Base-by-base conservation (phyloP, 2,888 invertebrate genomes). In the Timandra comae region DNA sequence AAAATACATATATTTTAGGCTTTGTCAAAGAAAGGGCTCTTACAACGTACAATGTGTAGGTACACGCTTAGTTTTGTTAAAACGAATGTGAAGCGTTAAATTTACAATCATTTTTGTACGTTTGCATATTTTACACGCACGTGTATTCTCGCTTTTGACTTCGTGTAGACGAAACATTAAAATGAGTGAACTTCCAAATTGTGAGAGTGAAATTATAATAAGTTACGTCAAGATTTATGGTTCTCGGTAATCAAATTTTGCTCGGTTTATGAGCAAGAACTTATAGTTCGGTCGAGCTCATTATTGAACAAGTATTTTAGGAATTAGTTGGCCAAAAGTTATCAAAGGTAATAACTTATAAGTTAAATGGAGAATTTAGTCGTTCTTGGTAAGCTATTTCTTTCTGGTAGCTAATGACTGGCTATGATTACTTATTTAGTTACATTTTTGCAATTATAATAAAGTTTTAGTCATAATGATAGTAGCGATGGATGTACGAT, bases 171-270 rank as follows among this genome's bases (percentile, higher is more conserved):
- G 20, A 39, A 32, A 36, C 36, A 43, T 36, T 35, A 40, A 39
- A 40, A 33, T 30, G 26, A 37, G 38, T 37, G 30, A 41, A 39
- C 30, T 41, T 38, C 33, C 26, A 31, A 38, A 36, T 28, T 36
- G 30, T 35, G 23, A 30, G 34, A 38, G 34, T 44, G 30, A 36
- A 33, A 41, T 41, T 35, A 41, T 36, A 41, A 40, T 31, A 40
- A 40, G 34, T 38, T 34, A 27, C 27, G 5, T 32, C 26, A 34
- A 35, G 34, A 44, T 39, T 36, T 30, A 41, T 30, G 33, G 24
- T 10, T 33, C 32, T 27, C 25, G 37, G 36, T 33, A 29, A 31
- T 35, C 33, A 44, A 35, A 30, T 39, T 22, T 16, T 23, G 22
- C 29, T 25, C 33, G 24, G 27, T 27, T 38, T 35, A 28, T 23